phyloP scores from a whole-genome alignment of 2,113 vertebrate species.

The Trematocara unimaculatum region DNA sequence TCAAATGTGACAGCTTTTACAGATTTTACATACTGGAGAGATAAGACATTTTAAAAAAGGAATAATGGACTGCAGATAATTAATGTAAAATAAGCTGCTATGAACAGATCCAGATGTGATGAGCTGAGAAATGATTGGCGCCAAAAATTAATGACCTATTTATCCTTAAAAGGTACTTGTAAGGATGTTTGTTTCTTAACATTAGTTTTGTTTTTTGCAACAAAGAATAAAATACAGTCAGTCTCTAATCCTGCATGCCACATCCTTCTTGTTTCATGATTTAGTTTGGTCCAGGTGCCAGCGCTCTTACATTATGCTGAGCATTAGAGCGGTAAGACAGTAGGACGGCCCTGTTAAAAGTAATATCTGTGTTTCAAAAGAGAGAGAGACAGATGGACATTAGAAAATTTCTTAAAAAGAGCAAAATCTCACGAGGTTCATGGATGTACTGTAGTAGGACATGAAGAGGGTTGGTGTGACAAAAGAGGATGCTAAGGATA shows the following conservation, averaged over 20 bases:
- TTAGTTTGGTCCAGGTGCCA: neutral
- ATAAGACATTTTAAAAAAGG: neutral
- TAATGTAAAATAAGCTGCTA: neutral
- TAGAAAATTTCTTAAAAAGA: neutral
- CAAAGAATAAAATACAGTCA: rapidly evolving
- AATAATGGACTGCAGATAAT: neutral
- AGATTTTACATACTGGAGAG: neutral
- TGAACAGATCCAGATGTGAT: neutral
- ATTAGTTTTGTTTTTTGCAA: neutral
- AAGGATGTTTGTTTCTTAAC: neutral
- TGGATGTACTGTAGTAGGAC: neutral
- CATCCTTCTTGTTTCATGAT: neutral
- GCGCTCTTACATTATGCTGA: neutral
- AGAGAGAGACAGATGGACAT: neutral
- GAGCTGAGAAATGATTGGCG: neutral
- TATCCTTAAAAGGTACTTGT: neutral
- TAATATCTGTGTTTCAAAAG: neutral
- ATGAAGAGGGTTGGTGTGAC: neutral
- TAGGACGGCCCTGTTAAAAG: rapidly evolving
- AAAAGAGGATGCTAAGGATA: neutral
- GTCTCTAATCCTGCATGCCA: neutral
- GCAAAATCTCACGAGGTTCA: neutral
- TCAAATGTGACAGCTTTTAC: neutral
- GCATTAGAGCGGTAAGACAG: rapidly evolving
- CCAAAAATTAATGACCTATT: neutral